Conservation (phyloP, 1,140 invertebrate species). For the Anastrepha obliqua region DNA sequence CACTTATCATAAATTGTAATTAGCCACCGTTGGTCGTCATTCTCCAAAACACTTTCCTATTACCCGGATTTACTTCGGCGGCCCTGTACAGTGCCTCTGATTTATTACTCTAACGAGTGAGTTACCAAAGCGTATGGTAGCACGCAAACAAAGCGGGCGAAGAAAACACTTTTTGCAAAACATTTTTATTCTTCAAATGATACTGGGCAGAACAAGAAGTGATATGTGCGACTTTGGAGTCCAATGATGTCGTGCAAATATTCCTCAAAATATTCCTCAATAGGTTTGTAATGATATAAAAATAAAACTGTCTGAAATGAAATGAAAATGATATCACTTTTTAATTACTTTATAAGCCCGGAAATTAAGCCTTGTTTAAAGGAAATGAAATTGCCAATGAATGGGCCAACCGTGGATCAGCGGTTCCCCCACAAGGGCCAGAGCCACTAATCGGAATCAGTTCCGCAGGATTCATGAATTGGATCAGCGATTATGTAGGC, state of each 20-base stretch:
- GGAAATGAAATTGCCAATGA: no score
- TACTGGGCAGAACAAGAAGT: conserved; percentile 29
- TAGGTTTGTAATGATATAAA: not conserved
- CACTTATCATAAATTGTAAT: no score
- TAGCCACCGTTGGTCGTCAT: no score
- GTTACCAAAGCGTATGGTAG: not conserved
- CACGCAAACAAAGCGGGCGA: not conserved
- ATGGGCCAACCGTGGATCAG: no score
- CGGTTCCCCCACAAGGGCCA: no score
- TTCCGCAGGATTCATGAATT: no score
- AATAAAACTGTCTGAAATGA: not conserved
- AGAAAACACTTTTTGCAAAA: not conserved
- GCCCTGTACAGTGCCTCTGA: not conserved
- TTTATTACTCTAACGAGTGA: not conserved
- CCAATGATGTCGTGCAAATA: conserved; percentile 24
- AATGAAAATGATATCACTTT: not conserved
- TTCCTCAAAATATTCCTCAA: not conserved
- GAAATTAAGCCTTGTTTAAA: no score
- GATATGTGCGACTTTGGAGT: not conserved
- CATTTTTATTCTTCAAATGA: not conserved
- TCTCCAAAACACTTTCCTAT: no score
- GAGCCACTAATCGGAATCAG: no score
- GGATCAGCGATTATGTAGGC: no score
- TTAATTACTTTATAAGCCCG: no score
- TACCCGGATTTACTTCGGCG: no score